Percentiles rank a stretch among this genome's conserved stretches.
Conservation (phyloP, 1,140 invertebrate genomes). For the Trichonephila clavipes region DNA sequence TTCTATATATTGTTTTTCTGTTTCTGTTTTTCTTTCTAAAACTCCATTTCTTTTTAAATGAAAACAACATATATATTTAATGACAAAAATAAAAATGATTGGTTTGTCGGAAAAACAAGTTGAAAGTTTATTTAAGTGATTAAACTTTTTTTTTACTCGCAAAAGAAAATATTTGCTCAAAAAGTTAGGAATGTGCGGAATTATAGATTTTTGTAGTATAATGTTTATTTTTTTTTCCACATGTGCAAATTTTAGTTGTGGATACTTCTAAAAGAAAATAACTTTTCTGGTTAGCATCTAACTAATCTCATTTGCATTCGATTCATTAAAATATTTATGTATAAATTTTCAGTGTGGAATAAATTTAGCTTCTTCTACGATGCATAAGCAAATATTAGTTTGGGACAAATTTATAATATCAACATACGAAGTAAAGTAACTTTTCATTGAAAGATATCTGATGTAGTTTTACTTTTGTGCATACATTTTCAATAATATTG, state of each 20-base stretch:
- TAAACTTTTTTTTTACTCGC: neutral
- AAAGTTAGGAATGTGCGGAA: neutral
- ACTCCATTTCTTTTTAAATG: no score
- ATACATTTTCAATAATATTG: no score
- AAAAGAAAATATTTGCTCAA: neutral
- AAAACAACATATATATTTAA: no score
- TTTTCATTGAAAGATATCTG: no score
- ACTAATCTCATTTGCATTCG: neutral
- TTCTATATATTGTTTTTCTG: no score
- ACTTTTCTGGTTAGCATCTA: neutral
- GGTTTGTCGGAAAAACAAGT: neutral
- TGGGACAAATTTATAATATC: no score
- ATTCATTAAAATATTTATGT: neutral
- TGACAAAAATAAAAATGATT: neutral
- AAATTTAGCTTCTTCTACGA: no score
- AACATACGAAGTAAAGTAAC: no score
- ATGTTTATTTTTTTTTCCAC: neutral
- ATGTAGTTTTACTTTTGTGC: no score
- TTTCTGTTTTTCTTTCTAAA: no score
- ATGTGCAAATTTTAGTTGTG: neutral
- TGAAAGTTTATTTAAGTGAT: neutral
- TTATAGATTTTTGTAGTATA: neutral
- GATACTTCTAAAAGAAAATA: neutral
- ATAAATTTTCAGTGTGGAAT: neutral
- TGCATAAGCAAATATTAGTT: no score